These are phyloP conservation scores for Steinernema feltiae DNA, from an alignment of 1,140 invertebrate genomes.

Conservation along the genomic window DNA sequence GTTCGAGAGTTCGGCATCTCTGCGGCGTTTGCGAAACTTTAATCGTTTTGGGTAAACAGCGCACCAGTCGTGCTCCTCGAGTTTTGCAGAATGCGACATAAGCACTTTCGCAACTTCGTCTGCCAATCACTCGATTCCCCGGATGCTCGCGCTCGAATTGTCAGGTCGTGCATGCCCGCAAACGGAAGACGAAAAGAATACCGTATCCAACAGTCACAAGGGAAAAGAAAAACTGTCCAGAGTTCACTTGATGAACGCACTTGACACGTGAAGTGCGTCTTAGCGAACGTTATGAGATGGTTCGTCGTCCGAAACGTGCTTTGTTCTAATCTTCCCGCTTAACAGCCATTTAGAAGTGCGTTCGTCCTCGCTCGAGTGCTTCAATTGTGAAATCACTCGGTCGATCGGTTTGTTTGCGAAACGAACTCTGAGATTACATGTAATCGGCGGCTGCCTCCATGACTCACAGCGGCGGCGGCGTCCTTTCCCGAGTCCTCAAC, in stretches of 20 bases:
- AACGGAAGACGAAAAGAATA: too few relatives aligned
- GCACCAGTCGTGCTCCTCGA: not conserved
- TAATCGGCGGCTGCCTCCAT: not conserved
- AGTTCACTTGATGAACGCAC: not conserved
- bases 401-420: not conserved
- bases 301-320: not conserved
- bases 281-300: not conserved
- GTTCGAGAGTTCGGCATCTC: slow-evolving; percentile 1
- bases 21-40: not conserved
- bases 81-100: not conserved
- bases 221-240: not conserved
- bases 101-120: not conserved
- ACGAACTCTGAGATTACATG: not conserved
- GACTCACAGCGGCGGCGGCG: too few relatives aligned
- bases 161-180: too few relatives aligned
- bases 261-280: slow-evolving; percentile 1
- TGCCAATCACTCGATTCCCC: too few relatives aligned
- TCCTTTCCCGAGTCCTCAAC: too few relatives aligned
- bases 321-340: not conserved
- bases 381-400: not conserved
- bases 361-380: not conserved
- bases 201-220: too few relatives aligned
- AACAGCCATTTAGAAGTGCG: not conserved
- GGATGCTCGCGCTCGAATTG: too few relatives aligned
- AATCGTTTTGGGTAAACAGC: not conserved